phyloP scores from a whole-genome alignment of 2,888 invertebrate genomes.

The Stenchaetothrips biformis region DNA sequence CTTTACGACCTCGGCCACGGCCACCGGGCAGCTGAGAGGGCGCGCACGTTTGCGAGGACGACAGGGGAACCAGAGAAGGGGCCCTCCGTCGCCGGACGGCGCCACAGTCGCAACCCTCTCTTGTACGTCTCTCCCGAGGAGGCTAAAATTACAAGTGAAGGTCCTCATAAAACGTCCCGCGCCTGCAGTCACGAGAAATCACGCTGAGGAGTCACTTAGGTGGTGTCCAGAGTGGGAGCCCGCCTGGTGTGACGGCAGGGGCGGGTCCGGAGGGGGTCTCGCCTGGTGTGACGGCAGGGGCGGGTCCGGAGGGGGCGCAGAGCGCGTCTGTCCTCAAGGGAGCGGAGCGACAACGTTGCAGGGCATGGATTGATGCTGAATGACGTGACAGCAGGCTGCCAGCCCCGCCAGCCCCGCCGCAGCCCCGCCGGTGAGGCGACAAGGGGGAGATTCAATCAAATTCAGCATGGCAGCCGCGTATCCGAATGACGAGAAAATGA shows the following conservation, averaged over 20 bases:
- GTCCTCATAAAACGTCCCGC: background rate
- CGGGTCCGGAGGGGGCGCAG: background rate
- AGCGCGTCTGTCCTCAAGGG: too few species aligned
- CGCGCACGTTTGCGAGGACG: too few species aligned
- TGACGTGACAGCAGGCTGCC: too few species aligned
- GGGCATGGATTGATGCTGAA: too few species aligned
- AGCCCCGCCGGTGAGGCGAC: too few species aligned
- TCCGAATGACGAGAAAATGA: too few species aligned
- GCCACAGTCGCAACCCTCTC: background rate
- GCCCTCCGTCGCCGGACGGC: background rate
- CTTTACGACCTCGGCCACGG: too few species aligned
- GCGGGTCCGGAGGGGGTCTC: background rate
- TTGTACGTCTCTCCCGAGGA: background rate
- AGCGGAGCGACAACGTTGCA: too few species aligned
- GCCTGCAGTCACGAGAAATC: conserved; percentile 12
- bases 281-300: background rate
- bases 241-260: background rate
- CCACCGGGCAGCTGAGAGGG: too few species aligned
- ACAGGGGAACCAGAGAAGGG: background rate
- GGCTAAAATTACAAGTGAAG: conserved; percentile 9
- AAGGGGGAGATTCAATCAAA: too few species aligned
- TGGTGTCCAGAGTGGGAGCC: background rate
- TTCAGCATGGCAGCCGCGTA: too few species aligned
- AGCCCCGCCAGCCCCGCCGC: too few species aligned
- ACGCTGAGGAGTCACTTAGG: conserved; percentile 6